Conservation (phyloP, 2,113 vertebrate genomes). For the Puffinus mauretanicus region DNA sequence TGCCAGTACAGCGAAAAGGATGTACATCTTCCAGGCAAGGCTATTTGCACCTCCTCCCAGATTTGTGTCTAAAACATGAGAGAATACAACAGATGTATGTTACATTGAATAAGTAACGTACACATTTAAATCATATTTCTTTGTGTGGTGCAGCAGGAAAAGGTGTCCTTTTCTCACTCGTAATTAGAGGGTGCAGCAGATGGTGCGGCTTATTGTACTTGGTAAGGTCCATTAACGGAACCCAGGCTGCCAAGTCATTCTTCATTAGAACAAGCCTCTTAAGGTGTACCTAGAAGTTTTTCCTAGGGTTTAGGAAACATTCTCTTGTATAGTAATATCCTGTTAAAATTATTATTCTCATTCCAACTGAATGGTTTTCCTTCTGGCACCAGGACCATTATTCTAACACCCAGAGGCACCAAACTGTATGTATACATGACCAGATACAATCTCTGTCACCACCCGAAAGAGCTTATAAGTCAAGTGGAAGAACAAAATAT, state of each 20-base stretch:
- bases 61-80: slow-evolving; percentile 7
- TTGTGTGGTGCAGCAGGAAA: neutral
- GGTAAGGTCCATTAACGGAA: slow-evolving; percentile 17
- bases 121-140: neutral
- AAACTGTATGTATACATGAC: neutral
- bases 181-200: slow-evolving; percentile 38
- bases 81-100: neutral
- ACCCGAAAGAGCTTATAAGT: neutral
- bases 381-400: neutral
- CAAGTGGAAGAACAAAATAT: neutral
- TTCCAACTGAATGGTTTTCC: neutral
- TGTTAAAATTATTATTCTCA: neutral
- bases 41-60: neutral
- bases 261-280: neutral
- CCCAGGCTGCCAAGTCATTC: neutral
- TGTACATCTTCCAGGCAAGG: neutral
- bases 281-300: neutral
- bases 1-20: neutral
- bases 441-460: neutral
- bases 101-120: neutral
- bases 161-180: slow-evolving; percentile 5
- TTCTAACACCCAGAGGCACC: neutral
- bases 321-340: neutral
- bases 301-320: neutral
- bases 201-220: neutral